A percentile compares a stretch with the other conserved stretches of the same genome.
Conservation (phyloP, 2,888 invertebrate genomes). For the Catocala nupta region DNA sequence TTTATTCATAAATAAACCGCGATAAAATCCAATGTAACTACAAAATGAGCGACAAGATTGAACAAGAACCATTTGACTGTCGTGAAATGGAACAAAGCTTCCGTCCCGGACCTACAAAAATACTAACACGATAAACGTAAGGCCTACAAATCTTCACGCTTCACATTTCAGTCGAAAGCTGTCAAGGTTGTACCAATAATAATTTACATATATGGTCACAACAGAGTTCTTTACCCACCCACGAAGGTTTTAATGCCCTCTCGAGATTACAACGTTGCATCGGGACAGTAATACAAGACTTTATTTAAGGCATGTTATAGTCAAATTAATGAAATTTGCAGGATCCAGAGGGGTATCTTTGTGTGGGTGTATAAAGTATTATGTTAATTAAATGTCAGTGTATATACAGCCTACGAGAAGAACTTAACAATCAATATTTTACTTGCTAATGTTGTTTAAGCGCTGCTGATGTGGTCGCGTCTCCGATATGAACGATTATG, state of each 20-base stretch:
- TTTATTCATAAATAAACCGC: too few relatives aligned
- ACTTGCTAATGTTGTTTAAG: conserved; percentile 27
- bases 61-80: background rate
- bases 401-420: conserved; percentile 34
- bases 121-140: conserved; percentile 28
- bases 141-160: conserved; percentile 21
- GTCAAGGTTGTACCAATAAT: conserved; percentile 51
- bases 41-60: background rate
- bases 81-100: background rate
- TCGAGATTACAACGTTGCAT: conserved; percentile 45
- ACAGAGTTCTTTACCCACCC: conserved; percentile 57
- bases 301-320: conserved; percentile 58
- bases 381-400: conserved; percentile 43
- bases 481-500: conserved; percentile 11
- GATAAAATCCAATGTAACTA: too few relatives aligned
- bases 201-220: conserved; percentile 51
- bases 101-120: conserved; percentile 43
- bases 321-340: conserved; percentile 57
- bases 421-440: conserved; percentile 40
- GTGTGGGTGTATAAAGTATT: conserved; percentile 48
- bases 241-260: conserved; percentile 56
- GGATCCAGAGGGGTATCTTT: conserved; percentile 50
- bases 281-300: conserved; percentile 49
- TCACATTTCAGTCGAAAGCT: conserved; percentile 45
- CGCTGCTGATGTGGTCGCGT: conserved; percentile 19